Evolutionary conservation across 2,888 invertebrate species (phyloP).

Genomic region (Azorinus chamasolen): DNA sequence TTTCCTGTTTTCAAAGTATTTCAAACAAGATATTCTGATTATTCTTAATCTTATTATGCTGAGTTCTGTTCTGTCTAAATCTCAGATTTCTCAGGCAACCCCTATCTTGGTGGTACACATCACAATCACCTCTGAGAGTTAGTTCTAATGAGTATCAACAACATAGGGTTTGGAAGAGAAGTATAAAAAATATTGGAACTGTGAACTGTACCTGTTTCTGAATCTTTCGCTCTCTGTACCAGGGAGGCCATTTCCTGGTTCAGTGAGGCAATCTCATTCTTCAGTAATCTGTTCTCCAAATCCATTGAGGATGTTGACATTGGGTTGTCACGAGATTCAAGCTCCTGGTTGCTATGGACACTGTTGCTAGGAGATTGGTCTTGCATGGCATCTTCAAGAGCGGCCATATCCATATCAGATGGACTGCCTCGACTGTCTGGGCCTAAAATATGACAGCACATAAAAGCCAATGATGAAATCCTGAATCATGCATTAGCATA

Average conservation of each 20-base stretch:
- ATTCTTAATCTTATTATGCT: too few species aligned
- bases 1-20: too few species aligned
- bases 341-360: constrained; percentile 78
- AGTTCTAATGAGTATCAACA: too few species aligned
- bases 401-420: constrained; percentile 75
- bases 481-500: too few species aligned
- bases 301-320: constrained; percentile 81
- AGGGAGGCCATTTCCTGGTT: constrained; percentile 88
- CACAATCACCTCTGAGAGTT: too few species aligned
- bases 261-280: constrained; percentile 88
- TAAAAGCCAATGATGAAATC: too few species aligned
- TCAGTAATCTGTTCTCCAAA: constrained; percentile 86
- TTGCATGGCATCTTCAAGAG: constrained; percentile 80
- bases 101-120: too few species aligned
- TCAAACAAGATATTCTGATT: too few species aligned
- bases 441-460: constrained; percentile 24
- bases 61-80: too few species aligned
- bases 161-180: too few species aligned
- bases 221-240: constrained; percentile 87
- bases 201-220: constrained; percentile 86
- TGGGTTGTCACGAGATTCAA: constrained; percentile 63
- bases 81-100: too few species aligned
- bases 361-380: constrained; percentile 79
- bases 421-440: constrained; percentile 75
- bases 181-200: too few species aligned